Evolutionary conservation across 2,113 vertebrate species (phyloP).

Genomic region (Microcebus jonahi): DNA sequence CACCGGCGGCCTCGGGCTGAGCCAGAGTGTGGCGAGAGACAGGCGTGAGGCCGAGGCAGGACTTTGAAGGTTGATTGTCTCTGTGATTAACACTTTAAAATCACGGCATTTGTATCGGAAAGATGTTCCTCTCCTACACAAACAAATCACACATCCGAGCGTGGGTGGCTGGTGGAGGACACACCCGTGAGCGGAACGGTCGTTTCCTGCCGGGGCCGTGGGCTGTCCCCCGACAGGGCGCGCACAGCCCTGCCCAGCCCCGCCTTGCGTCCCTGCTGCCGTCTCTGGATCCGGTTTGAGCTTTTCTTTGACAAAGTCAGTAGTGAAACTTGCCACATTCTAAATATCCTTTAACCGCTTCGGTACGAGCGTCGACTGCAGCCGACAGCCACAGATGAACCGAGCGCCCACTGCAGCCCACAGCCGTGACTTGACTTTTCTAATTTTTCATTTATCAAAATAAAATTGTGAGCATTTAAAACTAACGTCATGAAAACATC

Average conservation of each 20-base stretch:
- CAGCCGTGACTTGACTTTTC: no score
- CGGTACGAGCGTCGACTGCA: no score
- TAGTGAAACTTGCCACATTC: background rate
- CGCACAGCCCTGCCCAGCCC: conserved; percentile 60
- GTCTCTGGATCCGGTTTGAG: conserved; percentile 43
- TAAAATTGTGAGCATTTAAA: no score
- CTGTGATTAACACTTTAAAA: no score
- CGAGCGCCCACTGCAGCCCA: no score
- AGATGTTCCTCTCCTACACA: conserved; percentile 49
- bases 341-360: background rate
- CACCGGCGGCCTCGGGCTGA: background rate
- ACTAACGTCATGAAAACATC: no score
- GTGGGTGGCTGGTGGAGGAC: conserved; percentile 2
- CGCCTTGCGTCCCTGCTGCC: conserved; percentile 5
- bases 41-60: background rate
- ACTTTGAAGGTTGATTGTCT: background rate
- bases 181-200: background rate
- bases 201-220: conserved; percentile 30
- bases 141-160: conserved; percentile 49
- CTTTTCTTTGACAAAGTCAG: conserved; percentile 30
- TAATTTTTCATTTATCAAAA: no score
- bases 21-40: background rate
- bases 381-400: no score
- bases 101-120: background rate
- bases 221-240: conserved; percentile 48